Conservation (phyloP, 92 coral and sea anemone genomes). For the Phenganax marumi region DNA sequence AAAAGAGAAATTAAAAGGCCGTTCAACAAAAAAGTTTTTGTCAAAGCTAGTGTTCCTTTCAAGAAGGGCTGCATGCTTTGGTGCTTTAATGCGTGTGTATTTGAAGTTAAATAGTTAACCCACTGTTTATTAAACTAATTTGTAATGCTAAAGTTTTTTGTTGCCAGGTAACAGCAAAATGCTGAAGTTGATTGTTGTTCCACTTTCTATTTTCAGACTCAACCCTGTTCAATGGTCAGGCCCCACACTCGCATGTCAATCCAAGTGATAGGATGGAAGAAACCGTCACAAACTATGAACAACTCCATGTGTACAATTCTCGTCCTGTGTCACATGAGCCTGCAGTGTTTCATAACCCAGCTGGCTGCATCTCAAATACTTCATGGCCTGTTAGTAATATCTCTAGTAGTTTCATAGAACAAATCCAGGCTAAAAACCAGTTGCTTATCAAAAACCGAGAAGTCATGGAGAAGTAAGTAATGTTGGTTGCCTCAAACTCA, state of each 20-base stretch:
- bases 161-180: no score
- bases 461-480: conserved; percentile 37
- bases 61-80: background rate
- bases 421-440: conserved; percentile 20
- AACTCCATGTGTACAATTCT: background rate
- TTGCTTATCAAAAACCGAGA: conserved; percentile 15
- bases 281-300: background rate
- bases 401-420: conserved; percentile 5
- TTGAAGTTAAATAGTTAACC: background rate
- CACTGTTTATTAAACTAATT: background rate
- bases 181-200: no score
- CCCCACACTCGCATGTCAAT: background rate
- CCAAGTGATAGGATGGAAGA: background rate
- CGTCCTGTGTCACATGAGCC: conserved; percentile 20
- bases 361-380: background rate
- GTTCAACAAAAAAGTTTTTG: background rate
- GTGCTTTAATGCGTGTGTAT: background rate
- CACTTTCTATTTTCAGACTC: background rate
- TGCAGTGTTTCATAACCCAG: background rate
- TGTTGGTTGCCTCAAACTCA: no score
- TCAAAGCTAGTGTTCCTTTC: background rate
- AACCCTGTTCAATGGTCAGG: conserved; percentile 8
- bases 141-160: background rate
- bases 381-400: background rate
- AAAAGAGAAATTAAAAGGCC: background rate